A percentile compares a stretch with the other conserved stretches of the same genome.
Conservation (phyloP, 2,797 vertebrate genomes). For the Pseudochromis fuscus region DNA sequence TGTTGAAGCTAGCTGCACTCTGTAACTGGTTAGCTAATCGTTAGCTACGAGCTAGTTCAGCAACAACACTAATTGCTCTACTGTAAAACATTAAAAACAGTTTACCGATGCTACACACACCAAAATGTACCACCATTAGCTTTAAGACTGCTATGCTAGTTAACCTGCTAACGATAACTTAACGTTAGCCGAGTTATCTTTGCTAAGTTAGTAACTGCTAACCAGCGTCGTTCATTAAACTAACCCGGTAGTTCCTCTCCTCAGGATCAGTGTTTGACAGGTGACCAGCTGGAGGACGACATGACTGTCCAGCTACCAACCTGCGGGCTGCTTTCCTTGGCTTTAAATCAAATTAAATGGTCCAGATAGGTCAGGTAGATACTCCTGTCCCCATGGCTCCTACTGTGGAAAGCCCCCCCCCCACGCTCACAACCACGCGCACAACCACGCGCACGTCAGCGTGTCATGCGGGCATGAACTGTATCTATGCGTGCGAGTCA, state of each 20-base stretch:
- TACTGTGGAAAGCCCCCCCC: slow-evolving; percentile 19
- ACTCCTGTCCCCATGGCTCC: slow-evolving; percentile 46
- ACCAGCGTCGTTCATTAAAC: neutral
- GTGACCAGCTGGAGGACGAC: slow-evolving; percentile 8
- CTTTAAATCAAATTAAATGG: neutral
- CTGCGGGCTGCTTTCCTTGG: neutral
- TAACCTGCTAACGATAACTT: neutral
- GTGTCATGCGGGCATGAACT: neutral
- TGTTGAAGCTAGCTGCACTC: slow-evolving; percentile 3
- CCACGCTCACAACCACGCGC: neutral
- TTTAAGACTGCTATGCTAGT: neutral
- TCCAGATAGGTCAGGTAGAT: neutral
- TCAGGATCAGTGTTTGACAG: slow-evolving; percentile 18
- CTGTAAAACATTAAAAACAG: neutral
- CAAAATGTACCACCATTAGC: neutral
- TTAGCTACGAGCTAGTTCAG: slow-evolving; percentile 12
- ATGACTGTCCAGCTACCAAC: slow-evolving; percentile 9
- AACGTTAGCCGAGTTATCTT: neutral
- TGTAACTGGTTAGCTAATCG: slow-evolving; percentile 3
- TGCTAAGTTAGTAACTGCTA: slow-evolving; percentile 10
- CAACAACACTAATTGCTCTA: neutral
- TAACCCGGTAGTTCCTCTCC: slow-evolving; percentile 25
- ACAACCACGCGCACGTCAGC: slow-evolving; percentile 8
- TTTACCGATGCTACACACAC: fast-evolving
- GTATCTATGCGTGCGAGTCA: neutral